phyloP scores from a whole-genome alignment of 2,797 vertebrate genomes.

The Phyllotis vaccarum region DNA sequence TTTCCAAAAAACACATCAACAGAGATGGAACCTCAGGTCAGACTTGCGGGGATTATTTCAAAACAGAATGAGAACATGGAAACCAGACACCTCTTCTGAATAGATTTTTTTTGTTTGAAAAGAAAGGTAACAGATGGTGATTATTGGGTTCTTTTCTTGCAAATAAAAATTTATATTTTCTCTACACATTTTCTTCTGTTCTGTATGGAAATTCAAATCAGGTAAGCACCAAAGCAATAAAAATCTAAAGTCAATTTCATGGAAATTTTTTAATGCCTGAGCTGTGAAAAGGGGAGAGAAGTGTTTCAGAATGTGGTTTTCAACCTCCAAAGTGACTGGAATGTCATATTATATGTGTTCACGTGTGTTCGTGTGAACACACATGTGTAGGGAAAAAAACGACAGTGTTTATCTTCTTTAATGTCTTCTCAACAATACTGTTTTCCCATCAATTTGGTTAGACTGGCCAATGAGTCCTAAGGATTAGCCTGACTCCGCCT shows the following conservation, averaged over 20 bases:
- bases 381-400: neutral
- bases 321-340: neutral
- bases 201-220: conserved; percentile 11
- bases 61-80: too few species aligned
- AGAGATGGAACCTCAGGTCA: neutral
- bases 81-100: rapidly evolving
- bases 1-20: neutral
- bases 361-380: neutral
- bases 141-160: neutral
- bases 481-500: neutral
- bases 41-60: neutral
- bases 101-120: too few species aligned
- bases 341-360: neutral
- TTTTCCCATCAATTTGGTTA: too few species aligned
- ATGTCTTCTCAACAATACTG: neutral
- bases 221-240: conserved; percentile 7
- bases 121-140: too few species aligned
- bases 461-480: too few species aligned
- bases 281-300: neutral
- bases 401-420: neutral
- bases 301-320: neutral
- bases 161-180: conserved; percentile 14
- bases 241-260: conserved; percentile 34
- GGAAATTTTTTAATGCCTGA: conserved; percentile 14
- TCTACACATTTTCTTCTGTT: neutral